These are phyloP conservation scores for Megalonaias nervosa DNA, from an alignment of 1,140 invertebrate species.

Conservation along the genomic window DNA sequence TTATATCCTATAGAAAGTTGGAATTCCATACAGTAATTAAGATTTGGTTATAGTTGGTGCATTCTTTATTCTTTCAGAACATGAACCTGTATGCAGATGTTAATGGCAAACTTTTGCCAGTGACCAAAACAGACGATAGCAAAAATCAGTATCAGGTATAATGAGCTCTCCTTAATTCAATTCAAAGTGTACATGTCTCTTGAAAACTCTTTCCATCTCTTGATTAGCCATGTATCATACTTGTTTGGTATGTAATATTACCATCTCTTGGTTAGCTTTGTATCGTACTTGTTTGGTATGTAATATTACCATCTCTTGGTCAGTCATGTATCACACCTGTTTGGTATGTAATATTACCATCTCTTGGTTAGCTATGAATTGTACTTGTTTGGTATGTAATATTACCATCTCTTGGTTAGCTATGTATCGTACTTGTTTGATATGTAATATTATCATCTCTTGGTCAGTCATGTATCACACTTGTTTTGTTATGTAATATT, in stretches of 20 bases:
- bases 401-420: neutral
- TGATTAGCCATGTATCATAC: neutral
- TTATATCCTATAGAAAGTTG: no score
- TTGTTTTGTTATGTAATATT: neutral
- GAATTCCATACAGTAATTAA: no score
- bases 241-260: neutral
- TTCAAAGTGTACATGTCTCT: neutral
- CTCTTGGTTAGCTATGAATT: neutral
- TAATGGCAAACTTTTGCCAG: conserved; percentile 84
- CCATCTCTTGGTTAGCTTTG: neutral
- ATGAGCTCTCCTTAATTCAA: neutral
- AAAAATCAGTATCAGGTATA: conserved; percentile 85
- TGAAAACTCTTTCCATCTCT: neutral
- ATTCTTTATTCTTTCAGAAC: conserved; percentile 67
- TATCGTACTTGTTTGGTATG: neutral
- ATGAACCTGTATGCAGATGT: conserved; percentile 89
- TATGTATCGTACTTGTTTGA: neutral
- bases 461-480: neutral
- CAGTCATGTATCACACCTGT: neutral
- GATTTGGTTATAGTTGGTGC: conserved; percentile 9
- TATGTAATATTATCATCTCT: neutral
- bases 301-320: neutral
- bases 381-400: neutral
- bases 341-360: neutral
- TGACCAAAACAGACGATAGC: conserved; percentile 78